A percentile compares a stretch with the other conserved stretches of the same genome.
Conservation (phyloP, 2,113 vertebrate genomes). For the Nannobrachium achirus region DNA sequence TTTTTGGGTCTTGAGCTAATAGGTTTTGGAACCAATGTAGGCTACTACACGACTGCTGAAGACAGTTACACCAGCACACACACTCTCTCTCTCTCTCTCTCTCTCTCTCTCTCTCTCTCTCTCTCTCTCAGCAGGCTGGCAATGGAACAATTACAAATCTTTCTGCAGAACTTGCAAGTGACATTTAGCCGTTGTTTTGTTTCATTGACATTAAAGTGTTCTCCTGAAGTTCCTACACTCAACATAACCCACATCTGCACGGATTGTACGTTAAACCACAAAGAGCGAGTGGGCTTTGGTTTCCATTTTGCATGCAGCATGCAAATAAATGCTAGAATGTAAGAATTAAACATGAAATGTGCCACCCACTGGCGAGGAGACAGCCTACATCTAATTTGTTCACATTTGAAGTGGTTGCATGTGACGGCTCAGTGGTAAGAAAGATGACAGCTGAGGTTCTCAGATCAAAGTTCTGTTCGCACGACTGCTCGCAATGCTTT, state of each 20-base stretch:
- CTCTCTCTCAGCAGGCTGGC: conserved; percentile 19
- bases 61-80: conserved; percentile 11
- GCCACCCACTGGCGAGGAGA: background rate
- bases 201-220: conserved; percentile 70
- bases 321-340: conserved; percentile 13
- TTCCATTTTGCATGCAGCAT: conserved; percentile 23
- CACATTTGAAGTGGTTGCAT: conserved; percentile 47
- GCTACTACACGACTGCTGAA: background rate
- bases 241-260: conserved; percentile 28
- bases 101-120: background rate
- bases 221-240: conserved; percentile 41
- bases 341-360: conserved; percentile 15
- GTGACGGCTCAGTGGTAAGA: background rate
- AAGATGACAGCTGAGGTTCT: background rate
- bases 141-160: conserved; percentile 34
- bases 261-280: conserved; percentile 35
- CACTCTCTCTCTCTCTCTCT: conserved; percentile 5
- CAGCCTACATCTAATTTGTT: conserved; percentile 6
- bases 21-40: too few relatives aligned
- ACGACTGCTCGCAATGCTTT: conserved; percentile 9
- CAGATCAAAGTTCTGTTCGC: background rate
- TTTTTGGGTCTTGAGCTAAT: too few relatives aligned
- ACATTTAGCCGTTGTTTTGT: conserved; percentile 50
- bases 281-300: conserved; percentile 19
- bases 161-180: conserved; percentile 46